These are phyloP conservation scores for Morus bassanus DNA, from an alignment of 2,797 vertebrate genomes.

Conservation along the genomic window DNA sequence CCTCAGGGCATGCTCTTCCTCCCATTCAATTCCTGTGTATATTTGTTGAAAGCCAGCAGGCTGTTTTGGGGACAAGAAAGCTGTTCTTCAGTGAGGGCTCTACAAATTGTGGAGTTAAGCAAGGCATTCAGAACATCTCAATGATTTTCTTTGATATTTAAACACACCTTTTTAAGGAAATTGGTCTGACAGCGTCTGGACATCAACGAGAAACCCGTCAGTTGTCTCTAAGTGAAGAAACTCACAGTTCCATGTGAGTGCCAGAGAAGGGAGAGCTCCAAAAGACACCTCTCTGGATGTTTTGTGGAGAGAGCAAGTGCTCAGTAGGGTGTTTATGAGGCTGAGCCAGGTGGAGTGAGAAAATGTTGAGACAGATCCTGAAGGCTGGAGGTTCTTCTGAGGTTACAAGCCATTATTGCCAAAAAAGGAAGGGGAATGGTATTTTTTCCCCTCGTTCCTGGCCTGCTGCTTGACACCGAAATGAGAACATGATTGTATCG, in stretches of 20 bases:
- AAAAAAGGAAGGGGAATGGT: constrained; percentile 32
- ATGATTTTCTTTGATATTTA: background rate
- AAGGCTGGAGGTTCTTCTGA: constrained; percentile 11
- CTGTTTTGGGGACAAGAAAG: background rate
- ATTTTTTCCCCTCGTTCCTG: constrained; percentile 31
- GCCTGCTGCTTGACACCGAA: constrained; percentile 60
- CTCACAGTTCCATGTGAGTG: background rate
- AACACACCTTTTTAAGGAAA: background rate
- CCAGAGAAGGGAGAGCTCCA: background rate
- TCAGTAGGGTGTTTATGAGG: background rate
- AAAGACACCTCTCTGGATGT: background rate
- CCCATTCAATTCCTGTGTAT: background rate
- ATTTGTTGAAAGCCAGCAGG: background rate
- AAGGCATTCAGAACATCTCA: background rate
- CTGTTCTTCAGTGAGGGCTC: background rate
- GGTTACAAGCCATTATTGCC: constrained; percentile 30
- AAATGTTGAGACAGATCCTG: background rate
- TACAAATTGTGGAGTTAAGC: background rate
- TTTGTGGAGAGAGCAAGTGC: background rate
- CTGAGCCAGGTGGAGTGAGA: constrained; percentile 27
- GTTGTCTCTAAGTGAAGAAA: background rate
- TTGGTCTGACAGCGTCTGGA: background rate
- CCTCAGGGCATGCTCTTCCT: background rate
- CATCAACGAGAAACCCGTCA: background rate
- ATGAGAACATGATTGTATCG: constrained; percentile 66